Base-by-base conservation (phyloP, 2,797 vertebrate species). In the Apogon hyalosoma region DNA sequence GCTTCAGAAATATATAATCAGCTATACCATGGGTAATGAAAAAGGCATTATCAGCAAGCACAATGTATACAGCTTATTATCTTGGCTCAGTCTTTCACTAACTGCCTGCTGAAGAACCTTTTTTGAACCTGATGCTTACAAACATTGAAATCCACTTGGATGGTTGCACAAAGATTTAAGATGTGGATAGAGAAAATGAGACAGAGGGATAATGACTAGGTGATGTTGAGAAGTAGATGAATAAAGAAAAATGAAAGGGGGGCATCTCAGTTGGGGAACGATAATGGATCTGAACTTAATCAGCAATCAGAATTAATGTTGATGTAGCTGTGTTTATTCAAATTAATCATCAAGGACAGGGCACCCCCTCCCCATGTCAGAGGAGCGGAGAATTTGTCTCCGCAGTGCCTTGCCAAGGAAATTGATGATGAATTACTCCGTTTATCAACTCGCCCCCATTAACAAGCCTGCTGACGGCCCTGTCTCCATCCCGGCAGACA, bases 281-380 rank as follows among this genome's bases (percentile, higher is more conserved):
- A 76, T 83, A 84, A 92, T 82, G 71, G 75, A 90, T 92, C 69
- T 85, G 80, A 92, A 89, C 80, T 87, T 91, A 89, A 93, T 94
- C 88, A 91, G 88, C 85, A 91, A 93, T 93, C 89, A 91, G 58
- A 79, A 78, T 88, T 92, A 91, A 92, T 91, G 91, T 92, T 90
- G 87, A 90, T 86, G 84, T 87, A 87, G 78, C 70, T 52, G 74
- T 92, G 90, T 94, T 92, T 93, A 93, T 92, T 92, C 85, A 91
- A 85, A 93, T 93, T 84, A 93, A 93, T 94, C 90, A 92, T 88
- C 80, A 83, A 90, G 84, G 90, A 92, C 90, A 87, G 74, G 77
- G 56, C 59, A 12, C 31, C 69, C 80, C 77, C 72, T 77, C 79
- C 51, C 54, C 50, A 62, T 72, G 82, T 79, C 73, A 74, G 74